A percentile compares a stretch with the other conserved stretches of the same genome.
phyloP scores from a whole-genome alignment of 92 coral and sea anemone species.

The Epizoanthus rinbou region DNA sequence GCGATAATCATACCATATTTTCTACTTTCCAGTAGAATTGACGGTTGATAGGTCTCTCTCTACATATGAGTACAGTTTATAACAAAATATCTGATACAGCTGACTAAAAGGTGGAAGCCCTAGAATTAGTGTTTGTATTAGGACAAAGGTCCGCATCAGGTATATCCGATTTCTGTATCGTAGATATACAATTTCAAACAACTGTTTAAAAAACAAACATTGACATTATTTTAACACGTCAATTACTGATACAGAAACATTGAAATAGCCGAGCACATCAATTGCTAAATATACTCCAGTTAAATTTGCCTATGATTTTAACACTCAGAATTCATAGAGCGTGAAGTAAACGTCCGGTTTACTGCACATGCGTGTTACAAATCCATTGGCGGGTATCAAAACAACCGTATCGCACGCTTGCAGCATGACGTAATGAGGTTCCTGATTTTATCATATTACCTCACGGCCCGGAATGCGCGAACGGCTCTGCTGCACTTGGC shows the following conservation, averaged over 20 bases:
- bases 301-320: conserved; percentile 40
- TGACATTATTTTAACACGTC: too few species aligned
- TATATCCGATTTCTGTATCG: too few species aligned
- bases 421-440: conserved; percentile 84
- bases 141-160: not conserved
- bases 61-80: too few species aligned
- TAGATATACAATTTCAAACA: too few species aligned
- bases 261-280: not conserved
- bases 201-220: too few species aligned
- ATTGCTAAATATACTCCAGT: not conserved
- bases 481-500: conserved; percentile 18
- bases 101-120: too few species aligned
- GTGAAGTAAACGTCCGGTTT: conserved; percentile 7
- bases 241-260: not conserved
- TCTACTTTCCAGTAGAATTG: too few species aligned
- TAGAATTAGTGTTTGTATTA: not conserved
- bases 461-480: conserved; percentile 61
- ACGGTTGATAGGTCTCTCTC: too few species aligned
- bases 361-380: conserved; percentile 21
- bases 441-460: conserved; percentile 74
- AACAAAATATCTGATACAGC: too few species aligned
- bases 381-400: conserved; percentile 61
- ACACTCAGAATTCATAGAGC: conserved; percentile 61
- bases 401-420: conserved; percentile 58
- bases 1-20: too few species aligned